A percentile compares a stretch with the other conserved stretches of the same genome.
These are phyloP conservation scores for Drosophila borborema DNA, from an alignment of 2,888 invertebrate species.

Conservation along the genomic window DNA sequence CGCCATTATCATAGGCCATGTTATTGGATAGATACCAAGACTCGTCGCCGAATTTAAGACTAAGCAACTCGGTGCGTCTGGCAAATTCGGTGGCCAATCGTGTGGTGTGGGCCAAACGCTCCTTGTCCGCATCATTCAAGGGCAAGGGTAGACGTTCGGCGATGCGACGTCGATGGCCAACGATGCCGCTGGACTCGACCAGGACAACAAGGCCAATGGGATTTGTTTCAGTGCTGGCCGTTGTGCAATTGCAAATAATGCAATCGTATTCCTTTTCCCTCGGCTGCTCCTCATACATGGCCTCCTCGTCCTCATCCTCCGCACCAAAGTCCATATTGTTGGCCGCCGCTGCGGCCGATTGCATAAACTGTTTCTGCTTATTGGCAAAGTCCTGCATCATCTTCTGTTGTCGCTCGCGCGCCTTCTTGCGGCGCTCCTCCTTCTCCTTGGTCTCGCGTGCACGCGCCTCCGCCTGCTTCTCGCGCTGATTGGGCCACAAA, in stretches of 20 bases:
- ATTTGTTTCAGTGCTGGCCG: slow-evolving; percentile 92
- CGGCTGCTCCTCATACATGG: slow-evolving; percentile 87
- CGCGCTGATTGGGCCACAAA: slow-evolving; percentile 93
- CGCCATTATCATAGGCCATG: slow-evolving; percentile 95
- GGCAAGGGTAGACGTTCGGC: slow-evolving; percentile 86
- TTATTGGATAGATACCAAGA: slow-evolving; percentile 93
- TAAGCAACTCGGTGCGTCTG: slow-evolving; percentile 91
- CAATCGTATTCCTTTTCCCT: slow-evolving; percentile 94
- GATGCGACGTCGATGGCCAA: slow-evolving; percentile 89
- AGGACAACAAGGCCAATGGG: slow-evolving; percentile 96
- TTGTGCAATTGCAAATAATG: slow-evolving; percentile 97
- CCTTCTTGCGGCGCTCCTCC: slow-evolving; percentile 93
- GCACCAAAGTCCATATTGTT: slow-evolving; percentile 86
- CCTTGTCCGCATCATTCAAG: slow-evolving; percentile 88
- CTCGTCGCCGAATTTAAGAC: slow-evolving; percentile 91
- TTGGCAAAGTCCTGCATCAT: slow-evolving; percentile 97
- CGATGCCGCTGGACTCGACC: slow-evolving; percentile 93
- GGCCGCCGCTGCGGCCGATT: slow-evolving; percentile 87
- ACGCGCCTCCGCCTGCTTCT: slow-evolving; percentile 91
- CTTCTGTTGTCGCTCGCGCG: slow-evolving; percentile 95
- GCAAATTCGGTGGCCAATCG: slow-evolving; percentile 91
- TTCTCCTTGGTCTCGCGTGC: slow-evolving; percentile 89
- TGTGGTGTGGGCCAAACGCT: slow-evolving; percentile 87
- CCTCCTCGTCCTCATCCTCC: slow-evolving; percentile 86
- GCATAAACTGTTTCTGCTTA: slow-evolving; percentile 96